phyloP scores from a whole-genome alignment of 2,888 invertebrate species.

The Peribatodes rhomboidaria region DNA sequence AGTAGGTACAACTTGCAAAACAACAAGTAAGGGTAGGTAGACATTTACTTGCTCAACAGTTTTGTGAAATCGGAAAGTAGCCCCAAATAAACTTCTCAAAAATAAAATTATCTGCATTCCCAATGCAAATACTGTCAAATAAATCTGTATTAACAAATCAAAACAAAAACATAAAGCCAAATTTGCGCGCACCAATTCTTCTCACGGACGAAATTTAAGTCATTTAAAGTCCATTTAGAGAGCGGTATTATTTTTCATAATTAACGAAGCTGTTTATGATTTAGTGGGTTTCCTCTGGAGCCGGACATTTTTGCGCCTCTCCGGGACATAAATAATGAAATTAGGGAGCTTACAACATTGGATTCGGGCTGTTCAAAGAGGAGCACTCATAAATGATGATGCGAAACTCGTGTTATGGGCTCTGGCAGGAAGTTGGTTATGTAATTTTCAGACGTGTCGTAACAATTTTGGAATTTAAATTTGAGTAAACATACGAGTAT shows the following conservation, averaged over 20 bases:
- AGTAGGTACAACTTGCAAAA: background rate
- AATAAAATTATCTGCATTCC: slow-evolving; percentile 21
- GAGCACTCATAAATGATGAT: slow-evolving; percentile 29
- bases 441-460: slow-evolving; percentile 13
- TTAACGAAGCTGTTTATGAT: slow-evolving; percentile 69
- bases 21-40: too few relatives aligned
- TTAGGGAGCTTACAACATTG: slow-evolving; percentile 58
- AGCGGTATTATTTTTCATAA: slow-evolving; percentile 76
- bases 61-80: background rate
- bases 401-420: slow-evolving; percentile 24
- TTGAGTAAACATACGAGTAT: background rate
- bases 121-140: slow-evolving; percentile 31
- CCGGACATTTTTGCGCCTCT: slow-evolving; percentile 67
- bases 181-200: slow-evolving; percentile 55
- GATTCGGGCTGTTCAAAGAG: slow-evolving; percentile 35
- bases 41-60: background rate
- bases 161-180: slow-evolving; percentile 36
- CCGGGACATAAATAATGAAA: slow-evolving; percentile 71
- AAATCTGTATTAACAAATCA: slow-evolving; percentile 38
- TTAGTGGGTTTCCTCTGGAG: slow-evolving; percentile 59
- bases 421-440: slow-evolving; percentile 15
- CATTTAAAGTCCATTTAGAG: slow-evolving; percentile 62
- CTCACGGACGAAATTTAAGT: slow-evolving; percentile 63
- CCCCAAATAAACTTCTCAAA: slow-evolving; percentile 9
- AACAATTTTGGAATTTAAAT: background rate